phyloP scores from a whole-genome alignment of 2,113 vertebrate genomes.

The Corvus cornix region DNA sequence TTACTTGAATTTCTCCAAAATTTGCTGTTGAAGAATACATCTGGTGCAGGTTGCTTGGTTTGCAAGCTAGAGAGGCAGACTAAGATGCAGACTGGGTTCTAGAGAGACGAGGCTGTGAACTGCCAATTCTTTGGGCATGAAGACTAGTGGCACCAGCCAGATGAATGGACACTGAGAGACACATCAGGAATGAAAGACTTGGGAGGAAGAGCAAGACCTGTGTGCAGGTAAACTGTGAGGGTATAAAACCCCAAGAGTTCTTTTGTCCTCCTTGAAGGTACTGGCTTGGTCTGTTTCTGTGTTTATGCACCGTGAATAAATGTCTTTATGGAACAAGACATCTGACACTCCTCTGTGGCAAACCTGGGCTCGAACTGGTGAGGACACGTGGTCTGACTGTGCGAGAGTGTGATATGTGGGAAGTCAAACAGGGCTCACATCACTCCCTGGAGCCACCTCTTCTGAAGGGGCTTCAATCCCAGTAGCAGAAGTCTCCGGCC shows the following conservation, averaged over 20 bases:
- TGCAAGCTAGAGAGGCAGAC: background rate
- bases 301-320: rapidly evolving
- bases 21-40: background rate
- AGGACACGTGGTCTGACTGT: background rate
- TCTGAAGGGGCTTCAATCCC: background rate
- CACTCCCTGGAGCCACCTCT: background rate
- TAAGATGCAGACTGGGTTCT: background rate
- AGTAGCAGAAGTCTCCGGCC: background rate
- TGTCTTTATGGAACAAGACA: background rate
- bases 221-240: rapidly evolving
- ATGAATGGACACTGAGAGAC: background rate
- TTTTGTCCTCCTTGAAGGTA: background rate
- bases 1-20: background rate
- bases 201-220: background rate
- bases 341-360: background rate
- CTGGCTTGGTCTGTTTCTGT: background rate
- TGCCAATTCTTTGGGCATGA: background rate
- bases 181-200: rapidly evolving
- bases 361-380: background rate
- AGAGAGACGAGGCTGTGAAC: background rate
- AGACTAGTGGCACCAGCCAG: background rate
- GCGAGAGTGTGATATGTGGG: background rate
- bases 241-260: background rate
- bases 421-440: background rate
- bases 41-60: background rate